phyloP scores from a whole-genome alignment of 1,140 invertebrate genomes.

The Eulimnadia texana region DNA sequence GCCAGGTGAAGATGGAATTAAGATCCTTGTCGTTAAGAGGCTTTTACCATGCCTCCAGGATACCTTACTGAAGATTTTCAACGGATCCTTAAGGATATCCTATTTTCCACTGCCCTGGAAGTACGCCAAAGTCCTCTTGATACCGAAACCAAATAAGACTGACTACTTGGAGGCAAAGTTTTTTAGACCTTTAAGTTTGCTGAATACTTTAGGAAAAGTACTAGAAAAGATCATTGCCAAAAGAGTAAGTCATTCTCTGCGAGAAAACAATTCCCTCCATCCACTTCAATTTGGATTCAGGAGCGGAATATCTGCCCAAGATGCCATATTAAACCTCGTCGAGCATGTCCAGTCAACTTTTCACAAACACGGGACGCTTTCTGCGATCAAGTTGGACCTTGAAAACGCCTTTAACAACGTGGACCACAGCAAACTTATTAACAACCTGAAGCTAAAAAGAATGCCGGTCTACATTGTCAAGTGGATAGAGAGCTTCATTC shows the following conservation, averaged over 20 bases:
- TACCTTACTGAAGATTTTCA: neutral
- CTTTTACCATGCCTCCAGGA: no score
- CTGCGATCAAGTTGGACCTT: neutral
- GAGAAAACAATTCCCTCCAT: neutral
- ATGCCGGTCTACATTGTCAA: neutral
- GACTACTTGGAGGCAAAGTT: neutral
- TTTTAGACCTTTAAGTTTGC: neutral
- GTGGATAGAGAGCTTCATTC: neutral
- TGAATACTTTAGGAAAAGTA: neutral
- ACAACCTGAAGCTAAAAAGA: neutral
- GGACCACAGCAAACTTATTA: neutral
- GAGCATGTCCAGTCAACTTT: neutral
- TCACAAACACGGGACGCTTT: neutral
- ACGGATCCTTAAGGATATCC: neutral
- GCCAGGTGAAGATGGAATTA: no score
- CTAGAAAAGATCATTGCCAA: constrained; percentile 5
- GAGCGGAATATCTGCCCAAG: neutral
- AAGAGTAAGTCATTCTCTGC: neutral
- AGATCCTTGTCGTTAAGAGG: no score
- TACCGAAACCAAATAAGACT: constrained; percentile 3
- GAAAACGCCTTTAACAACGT: neutral
- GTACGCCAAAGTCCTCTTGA: neutral
- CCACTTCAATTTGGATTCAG: neutral
- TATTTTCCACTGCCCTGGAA: neutral
- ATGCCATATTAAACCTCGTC: neutral